Conservation (phyloP, 2,888 invertebrate genomes). For the Platycheirus albimanus region DNA sequence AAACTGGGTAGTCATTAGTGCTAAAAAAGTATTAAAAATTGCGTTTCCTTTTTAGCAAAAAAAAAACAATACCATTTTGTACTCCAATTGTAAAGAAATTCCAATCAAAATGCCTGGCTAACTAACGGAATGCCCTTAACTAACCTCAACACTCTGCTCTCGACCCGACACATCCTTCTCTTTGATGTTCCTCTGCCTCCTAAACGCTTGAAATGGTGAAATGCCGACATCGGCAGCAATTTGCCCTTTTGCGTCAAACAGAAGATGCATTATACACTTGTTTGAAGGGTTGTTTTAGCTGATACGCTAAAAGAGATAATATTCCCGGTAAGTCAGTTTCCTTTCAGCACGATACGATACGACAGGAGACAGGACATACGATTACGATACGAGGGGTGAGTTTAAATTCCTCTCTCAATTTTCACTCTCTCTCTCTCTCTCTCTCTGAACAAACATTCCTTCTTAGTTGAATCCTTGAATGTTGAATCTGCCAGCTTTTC, state of each 20-base stretch:
- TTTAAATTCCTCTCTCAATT: slow-evolving; percentile 13
- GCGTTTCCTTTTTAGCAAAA: no score
- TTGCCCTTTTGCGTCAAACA: slow-evolving; percentile 52
- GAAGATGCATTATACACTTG: slow-evolving; percentile 12
- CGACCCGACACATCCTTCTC: slow-evolving; percentile 17
- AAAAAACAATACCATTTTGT: no score
- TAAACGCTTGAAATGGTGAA: background rate
- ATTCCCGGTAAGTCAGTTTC: no score
- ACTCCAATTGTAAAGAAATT: no score
- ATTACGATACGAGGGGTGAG: no score
- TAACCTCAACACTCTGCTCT: slow-evolving; percentile 6
- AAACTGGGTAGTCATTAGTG: no score
- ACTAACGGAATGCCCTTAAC: slow-evolving; percentile 54
- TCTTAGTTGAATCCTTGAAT: background rate
- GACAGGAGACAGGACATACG: no score
- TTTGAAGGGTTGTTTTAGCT: slow-evolving; percentile 34
- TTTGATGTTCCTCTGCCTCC: slow-evolving; percentile 29
- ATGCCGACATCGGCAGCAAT: slow-evolving; percentile 55
- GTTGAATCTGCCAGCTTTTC: background rate
- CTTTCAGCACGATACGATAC: no score
- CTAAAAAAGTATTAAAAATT: no score
- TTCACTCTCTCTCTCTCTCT: background rate
- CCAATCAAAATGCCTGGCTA: background rate
- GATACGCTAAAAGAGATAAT: no score
- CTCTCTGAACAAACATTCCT: slow-evolving; percentile 1